These are phyloP conservation scores for Notothenia rossii DNA, from an alignment of 2,113 vertebrate genomes.

Conservation along the genomic window DNA sequence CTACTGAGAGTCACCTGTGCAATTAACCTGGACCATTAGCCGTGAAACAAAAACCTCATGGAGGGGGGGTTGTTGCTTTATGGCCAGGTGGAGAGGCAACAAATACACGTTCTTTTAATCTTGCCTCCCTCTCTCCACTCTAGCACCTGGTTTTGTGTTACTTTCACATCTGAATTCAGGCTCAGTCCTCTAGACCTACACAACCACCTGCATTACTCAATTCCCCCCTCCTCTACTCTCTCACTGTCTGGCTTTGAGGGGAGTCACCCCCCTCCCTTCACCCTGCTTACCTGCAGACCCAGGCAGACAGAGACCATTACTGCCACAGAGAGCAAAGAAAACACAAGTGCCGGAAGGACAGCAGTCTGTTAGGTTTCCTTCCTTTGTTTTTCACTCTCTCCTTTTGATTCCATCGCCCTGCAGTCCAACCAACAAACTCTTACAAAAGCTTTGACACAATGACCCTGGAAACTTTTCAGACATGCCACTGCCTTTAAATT, in stretches of 20 bases:
- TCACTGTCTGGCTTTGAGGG: conserved; percentile 58
- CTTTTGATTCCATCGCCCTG: conserved; percentile 32
- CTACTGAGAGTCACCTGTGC: conserved; percentile 81
- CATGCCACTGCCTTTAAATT: conserved; percentile 40
- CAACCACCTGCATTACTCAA: conserved; percentile 60
- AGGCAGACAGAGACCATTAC: conserved; percentile 60
- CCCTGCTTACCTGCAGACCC: conserved; percentile 46
- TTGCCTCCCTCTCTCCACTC: conserved; percentile 32
- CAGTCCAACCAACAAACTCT: conserved; percentile 35
- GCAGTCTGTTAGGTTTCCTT: conserved; percentile 58
- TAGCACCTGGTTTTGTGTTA: conserved; percentile 65
- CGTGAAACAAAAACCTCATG: conserved; percentile 76
- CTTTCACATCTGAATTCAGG: conserved; percentile 67
- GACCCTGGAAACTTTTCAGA: conserved; percentile 61
- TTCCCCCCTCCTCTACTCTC: conserved; percentile 25
- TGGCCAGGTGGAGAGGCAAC: conserved; percentile 76
- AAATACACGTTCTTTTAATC: conserved; percentile 65
- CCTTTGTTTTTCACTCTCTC: conserved; percentile 56
- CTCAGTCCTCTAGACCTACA: conserved; percentile 40
- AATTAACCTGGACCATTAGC: conserved; percentile 84
- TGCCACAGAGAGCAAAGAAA: conserved; percentile 55
- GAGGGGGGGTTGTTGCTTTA: conserved; percentile 56
- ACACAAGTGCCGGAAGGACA: conserved; percentile 69
- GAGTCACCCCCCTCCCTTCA: conserved; percentile 19
- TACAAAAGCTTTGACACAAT: conserved; percentile 59